Evolutionary conservation across 2,113 vertebrate species (phyloP).

Genomic region (Trogon melanurus): DNA sequence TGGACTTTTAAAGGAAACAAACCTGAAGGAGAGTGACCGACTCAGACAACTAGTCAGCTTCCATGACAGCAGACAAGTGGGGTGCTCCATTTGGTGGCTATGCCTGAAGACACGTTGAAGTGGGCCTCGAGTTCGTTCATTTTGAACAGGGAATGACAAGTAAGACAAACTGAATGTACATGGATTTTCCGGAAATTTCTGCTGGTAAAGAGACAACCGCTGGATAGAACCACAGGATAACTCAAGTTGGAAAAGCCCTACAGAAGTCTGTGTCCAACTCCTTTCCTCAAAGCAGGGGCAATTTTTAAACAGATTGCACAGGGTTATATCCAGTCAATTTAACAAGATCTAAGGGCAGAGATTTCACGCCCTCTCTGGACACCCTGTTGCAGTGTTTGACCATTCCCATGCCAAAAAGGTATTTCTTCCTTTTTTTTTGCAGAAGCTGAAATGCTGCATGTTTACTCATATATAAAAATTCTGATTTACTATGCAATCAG

Average conservation of each 20-base stretch:
- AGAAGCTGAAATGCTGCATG: neutral
- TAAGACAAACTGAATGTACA: neutral
- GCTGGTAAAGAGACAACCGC: neutral
- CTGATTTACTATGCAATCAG: neutral
- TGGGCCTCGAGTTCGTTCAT: neutral
- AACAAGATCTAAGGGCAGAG: neutral
- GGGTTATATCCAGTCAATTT: neutral
- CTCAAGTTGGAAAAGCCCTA: neutral
- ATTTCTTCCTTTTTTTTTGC: neutral
- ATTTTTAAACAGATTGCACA: neutral
- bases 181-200: neutral
- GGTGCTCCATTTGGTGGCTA: neutral
- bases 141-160: neutral
- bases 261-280: neutral
- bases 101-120: neutral
- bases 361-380: neutral
- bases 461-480: neutral
- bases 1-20: neutral
- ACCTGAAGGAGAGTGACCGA: neutral
- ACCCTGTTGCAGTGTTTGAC: neutral
- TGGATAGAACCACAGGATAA: neutral
- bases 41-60: neutral
- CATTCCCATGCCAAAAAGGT: neutral
- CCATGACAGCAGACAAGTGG: neutral
- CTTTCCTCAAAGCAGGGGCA: neutral